Evolutionary conservation across 2,888 invertebrate genomes (phyloP), one percentile per base, ranked within the genome.

Genomic region (Syrista parreyssii): DNA sequence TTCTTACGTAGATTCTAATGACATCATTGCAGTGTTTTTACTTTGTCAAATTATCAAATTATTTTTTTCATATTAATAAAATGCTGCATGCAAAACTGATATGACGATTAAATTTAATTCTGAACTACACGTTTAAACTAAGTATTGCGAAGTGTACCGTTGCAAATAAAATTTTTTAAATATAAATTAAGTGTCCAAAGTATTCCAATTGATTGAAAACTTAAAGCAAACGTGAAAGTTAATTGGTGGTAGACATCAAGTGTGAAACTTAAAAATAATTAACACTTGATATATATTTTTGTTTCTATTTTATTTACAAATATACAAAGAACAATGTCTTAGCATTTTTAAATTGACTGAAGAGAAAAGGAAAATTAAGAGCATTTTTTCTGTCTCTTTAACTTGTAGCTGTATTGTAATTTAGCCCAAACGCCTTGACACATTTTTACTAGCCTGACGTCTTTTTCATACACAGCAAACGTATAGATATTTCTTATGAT

Each of bases 381-480:
- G 23, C 23, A 55, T 9, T 55, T 55, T 23, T 55, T 82, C 73
- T 85, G 82, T 75, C 85, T 88, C 80, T 87, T 80, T 69, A 89
- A 77, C 33, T 84, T 83, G 80, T 91, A 89, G 84, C 92, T 92
- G 84, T 96, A 96, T 84, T 94, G 94, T 40, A 97, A 91, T 87
- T 97, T 97, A 0, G 95, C 94, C 97, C 97, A 97, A 79, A 98
- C 95, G 71, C 98, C 98, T 82, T 94, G 93, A 88, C 97, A 97
- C 97, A 98, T 98, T 82, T 94, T 94, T 74, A 95, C 92, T 74
- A 97, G 92, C 75, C 95, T 93, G 75, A 91, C 92, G 88, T 97
- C 97, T 4, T 93, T 91, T 0, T 92, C 92, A 15, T 82, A 78
- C 73, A 91, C 88, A 0, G 93, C 92, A 81, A 92, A 92, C 69